A percentile compares a stretch with the other conserved stretches of the same genome.
phyloP scores from a whole-genome alignment of 2,888 invertebrate species.

The Troglohyphantes excavatus region DNA sequence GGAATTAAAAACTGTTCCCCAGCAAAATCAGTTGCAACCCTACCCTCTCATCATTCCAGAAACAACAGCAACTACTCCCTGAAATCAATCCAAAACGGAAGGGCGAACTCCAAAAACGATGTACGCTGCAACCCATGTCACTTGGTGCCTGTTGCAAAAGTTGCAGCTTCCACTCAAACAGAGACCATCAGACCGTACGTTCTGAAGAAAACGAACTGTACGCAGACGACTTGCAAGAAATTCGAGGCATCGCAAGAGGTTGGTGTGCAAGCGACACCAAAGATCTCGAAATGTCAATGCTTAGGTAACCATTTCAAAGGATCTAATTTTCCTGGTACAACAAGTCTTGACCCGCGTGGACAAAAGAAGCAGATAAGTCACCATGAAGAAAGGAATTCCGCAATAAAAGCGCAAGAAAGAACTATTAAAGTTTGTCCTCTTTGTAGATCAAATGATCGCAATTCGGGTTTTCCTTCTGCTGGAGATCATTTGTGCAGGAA shows the following conservation, averaged over 20 bases:
- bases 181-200: background rate
- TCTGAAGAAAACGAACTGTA: background rate
- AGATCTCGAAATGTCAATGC: background rate
- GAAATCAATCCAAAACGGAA: background rate
- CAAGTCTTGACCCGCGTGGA: no score
- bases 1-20: background rate
- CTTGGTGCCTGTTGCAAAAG: background rate
- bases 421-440: no score
- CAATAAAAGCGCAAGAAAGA: no score
- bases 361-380: no score
- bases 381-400: no score
- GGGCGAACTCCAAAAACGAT: background rate
- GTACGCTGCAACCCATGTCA: background rate
- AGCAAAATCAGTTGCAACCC: background rate
- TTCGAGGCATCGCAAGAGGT: background rate
- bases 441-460: no score
- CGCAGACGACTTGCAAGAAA: background rate
- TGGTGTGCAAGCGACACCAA: background rate
- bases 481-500: no score
- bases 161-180: background rate
- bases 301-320: background rate
- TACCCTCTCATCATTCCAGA: background rate
- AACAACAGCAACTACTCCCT: background rate
- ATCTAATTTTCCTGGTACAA: background rate
- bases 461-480: no score